phyloP scores from a whole-genome alignment of 2,113 vertebrate genomes.

The Stegastes partitus region DNA sequence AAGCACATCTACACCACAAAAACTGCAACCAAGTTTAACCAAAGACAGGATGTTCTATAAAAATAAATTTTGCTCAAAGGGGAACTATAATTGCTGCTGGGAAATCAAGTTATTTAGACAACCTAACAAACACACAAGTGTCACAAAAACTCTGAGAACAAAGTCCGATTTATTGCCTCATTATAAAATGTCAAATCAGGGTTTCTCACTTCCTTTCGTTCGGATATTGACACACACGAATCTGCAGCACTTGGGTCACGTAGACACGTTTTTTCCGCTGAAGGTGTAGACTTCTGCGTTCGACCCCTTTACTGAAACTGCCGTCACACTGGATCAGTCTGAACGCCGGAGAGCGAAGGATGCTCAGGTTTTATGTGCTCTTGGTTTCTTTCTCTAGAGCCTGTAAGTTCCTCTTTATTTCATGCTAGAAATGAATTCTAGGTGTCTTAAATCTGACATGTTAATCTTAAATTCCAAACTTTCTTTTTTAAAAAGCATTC shows the following conservation, averaged over 20 bases:
- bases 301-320: slow-evolving; percentile 11
- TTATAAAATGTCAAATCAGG: background rate
- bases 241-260: background rate
- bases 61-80: too few relatives aligned
- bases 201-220: slow-evolving; percentile 19
- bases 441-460: background rate
- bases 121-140: too few relatives aligned
- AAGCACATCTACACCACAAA: background rate
- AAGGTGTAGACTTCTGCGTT: background rate
- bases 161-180: too few relatives aligned
- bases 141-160: too few relatives aligned
- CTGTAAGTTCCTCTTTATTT: slow-evolving; percentile 38
- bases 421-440: background rate
- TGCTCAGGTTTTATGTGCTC: slow-evolving; percentile 39
- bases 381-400: slow-evolving; percentile 16
- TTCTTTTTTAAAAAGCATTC: too few relatives aligned
- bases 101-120: too few relatives aligned
- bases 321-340: background rate
- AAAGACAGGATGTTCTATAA: too few relatives aligned
- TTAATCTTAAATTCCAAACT: too few relatives aligned
- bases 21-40: background rate
- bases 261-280: slow-evolving; percentile 15
- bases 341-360: slow-evolving; percentile 37
- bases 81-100: too few relatives aligned
- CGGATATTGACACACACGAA: slow-evolving; percentile 7